Percentiles rank a stretch among this genome's conserved stretches.
Conservation (phyloP, 1,140 invertebrate genomes). For the Archivesica marissinica region DNA sequence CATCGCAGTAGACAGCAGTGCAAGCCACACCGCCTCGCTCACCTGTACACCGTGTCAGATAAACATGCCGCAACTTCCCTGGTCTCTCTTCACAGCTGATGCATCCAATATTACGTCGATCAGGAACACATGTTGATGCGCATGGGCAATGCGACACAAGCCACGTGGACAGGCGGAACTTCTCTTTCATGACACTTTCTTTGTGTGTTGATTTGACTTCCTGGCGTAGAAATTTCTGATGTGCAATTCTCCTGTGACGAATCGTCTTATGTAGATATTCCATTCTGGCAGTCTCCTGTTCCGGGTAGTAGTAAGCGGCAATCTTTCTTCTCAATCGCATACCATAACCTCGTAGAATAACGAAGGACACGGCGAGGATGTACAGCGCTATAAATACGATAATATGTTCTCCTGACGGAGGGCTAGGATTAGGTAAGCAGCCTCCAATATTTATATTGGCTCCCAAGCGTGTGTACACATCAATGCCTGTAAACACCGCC, state of each 20-base stretch:
- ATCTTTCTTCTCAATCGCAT: conserved; percentile 46
- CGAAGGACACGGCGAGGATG: conserved; percentile 11
- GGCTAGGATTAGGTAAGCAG: conserved; percentile 50
- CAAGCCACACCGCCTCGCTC: background rate
- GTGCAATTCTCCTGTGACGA: conserved; percentile 1
- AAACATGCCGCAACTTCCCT: background rate
- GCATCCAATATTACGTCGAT: background rate
- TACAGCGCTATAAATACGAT: conserved; percentile 27
- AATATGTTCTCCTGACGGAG: background rate
- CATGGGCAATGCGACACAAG: background rate
- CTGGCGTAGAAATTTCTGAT: conserved; percentile 40
- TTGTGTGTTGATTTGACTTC: conserved; percentile 45
- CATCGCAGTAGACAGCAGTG: conserved; percentile 28
- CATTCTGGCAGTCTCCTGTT: conserved; percentile 50
- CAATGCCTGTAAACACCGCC: conserved; percentile 41
- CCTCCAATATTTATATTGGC: background rate
- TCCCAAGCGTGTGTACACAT: background rate
- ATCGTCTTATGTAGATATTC: conserved; percentile 55
- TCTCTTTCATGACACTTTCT: conserved; percentile 34
- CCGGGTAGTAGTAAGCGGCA: conserved; percentile 60
- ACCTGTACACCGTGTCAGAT: background rate
- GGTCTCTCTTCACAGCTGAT: conserved; percentile 36
- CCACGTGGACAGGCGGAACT: conserved; percentile 32
- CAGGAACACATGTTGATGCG: conserved; percentile 1
- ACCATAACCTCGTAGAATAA: conserved; percentile 50